Conservation (phyloP, 37 sponge, comb jelly and placozoan species). For the Aphrocallistes beatrix region DNA sequence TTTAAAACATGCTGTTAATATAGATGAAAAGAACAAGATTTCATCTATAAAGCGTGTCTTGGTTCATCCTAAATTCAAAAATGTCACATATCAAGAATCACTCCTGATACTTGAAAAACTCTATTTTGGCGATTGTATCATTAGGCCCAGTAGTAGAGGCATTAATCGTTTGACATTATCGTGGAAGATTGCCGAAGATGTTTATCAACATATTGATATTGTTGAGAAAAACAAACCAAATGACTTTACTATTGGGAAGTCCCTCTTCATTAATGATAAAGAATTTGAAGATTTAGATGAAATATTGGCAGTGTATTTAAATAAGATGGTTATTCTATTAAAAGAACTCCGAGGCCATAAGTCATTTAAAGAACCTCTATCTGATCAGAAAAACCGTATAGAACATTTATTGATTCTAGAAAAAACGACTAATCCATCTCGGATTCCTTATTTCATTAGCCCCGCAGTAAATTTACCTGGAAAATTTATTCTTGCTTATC, state of each 20-base stretch:
- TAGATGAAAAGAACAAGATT: not conserved
- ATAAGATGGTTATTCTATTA: constrained; percentile 68
- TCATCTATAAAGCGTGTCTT: constrained; percentile 62
- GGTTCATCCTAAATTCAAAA: constrained; percentile 83
- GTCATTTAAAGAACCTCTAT: constrained; percentile 44
- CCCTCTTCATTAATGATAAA: constrained; percentile 72
- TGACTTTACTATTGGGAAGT: constrained; percentile 65
- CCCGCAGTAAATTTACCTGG: constrained; percentile 65
- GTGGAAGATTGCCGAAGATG: constrained; percentile 70
- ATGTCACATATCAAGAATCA: constrained; percentile 58
- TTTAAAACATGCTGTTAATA: constrained; percentile 36
- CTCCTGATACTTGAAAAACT: constrained; percentile 39
- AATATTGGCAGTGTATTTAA: constrained; percentile 82
- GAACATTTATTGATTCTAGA: constrained; percentile 55
- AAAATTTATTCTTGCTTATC: constrained; percentile 71
- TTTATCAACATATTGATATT: constrained; percentile 87
- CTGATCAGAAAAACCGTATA: constrained; percentile 39
- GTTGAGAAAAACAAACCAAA: constrained; percentile 78
- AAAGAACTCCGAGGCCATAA: constrained; percentile 64
- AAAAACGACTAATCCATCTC: constrained; percentile 55
- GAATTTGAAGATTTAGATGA: constrained; percentile 98
- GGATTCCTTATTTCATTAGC: constrained; percentile 91
- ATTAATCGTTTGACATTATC: constrained; percentile 70
- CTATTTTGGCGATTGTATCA: constrained; percentile 82
- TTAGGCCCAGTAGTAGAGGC: constrained; percentile 89